Evolutionary conservation across 2,888 invertebrate species (phyloP).

Genomic region (Tiliacea aurago): DNA sequence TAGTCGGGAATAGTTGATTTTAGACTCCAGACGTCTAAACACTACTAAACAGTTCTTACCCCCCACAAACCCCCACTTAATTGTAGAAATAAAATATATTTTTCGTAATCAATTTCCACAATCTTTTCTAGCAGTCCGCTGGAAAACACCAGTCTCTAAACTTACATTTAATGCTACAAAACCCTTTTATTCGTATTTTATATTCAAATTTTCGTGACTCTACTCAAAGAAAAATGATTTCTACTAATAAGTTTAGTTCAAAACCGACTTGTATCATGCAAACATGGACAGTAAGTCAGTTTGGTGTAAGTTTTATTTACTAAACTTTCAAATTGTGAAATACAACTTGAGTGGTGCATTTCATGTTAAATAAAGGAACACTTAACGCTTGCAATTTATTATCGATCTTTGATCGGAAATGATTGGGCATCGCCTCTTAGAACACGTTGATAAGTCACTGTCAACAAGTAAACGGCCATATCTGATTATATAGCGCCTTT

Average conservation of each 20-base stretch:
- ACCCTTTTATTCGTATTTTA: not conserved
- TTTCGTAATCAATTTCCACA: not conserved
- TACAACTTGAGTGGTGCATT: not conserved
- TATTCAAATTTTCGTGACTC: not conserved
- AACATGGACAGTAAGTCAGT: not conserved
- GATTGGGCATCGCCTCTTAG: not conserved
- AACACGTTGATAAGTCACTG: not conserved
- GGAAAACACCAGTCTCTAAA: not conserved
- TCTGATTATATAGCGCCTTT: not conserved
- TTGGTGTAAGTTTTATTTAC: not conserved
- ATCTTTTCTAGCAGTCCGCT: not conserved
- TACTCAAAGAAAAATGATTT: no score
- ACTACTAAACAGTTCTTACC: not conserved
- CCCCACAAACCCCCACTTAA: no score
- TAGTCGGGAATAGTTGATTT: not conserved
- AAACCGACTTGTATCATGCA: constrained; percentile 12
- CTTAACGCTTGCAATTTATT: not conserved
- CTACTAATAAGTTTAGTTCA: not conserved
- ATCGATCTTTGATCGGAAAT: not conserved
- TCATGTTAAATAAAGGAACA: not conserved
- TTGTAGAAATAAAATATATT: not conserved
- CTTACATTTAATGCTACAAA: constrained; percentile 2
- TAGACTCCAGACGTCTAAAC: not conserved
- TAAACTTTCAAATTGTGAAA: not conserved
- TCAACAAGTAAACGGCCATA: not conserved